Conservation (phyloP, 2,797 vertebrate genomes). For the Potorous gilbertii region DNA sequence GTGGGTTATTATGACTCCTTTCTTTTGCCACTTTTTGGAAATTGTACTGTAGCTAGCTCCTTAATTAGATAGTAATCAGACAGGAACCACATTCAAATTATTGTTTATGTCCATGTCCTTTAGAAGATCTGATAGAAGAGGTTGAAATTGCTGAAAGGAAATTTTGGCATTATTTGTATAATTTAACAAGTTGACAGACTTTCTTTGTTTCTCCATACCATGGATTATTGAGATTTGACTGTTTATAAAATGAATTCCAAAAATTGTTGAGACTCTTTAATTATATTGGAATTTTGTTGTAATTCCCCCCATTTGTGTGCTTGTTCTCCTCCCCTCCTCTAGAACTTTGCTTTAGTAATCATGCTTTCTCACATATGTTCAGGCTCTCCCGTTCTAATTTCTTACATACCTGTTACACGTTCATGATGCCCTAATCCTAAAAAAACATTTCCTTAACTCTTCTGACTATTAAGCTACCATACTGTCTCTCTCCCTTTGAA, state of each 20-base stretch:
- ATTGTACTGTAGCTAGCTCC: constrained; percentile 4
- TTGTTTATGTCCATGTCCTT: constrained; percentile 35
- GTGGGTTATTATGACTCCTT: neutral
- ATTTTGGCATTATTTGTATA: constrained; percentile 50
- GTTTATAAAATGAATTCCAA: constrained; percentile 25
- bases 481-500: neutral
- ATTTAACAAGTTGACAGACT: constrained; percentile 31
- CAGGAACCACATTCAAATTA: neutral
- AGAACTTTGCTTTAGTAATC: neutral
- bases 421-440: neutral
- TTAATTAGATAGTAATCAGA: constrained; percentile 14
- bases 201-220: constrained; percentile 44
- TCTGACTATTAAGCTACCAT: neutral
- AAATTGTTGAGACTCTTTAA: constrained; percentile 23
- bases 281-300: constrained; percentile 35
- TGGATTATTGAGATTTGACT: constrained; percentile 65
- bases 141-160: constrained; percentile 41
- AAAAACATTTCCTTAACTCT: neutral
- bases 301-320: neutral
- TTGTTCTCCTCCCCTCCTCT: neutral
- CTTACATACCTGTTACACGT: neutral
- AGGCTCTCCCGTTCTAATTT: neutral
- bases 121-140: constrained; percentile 6
- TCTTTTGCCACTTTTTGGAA: neutral
- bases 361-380: neutral